Evolutionary conservation across 2,888 invertebrate genomes (phyloP).

Genomic region (Urechis unicinctus): DNA sequence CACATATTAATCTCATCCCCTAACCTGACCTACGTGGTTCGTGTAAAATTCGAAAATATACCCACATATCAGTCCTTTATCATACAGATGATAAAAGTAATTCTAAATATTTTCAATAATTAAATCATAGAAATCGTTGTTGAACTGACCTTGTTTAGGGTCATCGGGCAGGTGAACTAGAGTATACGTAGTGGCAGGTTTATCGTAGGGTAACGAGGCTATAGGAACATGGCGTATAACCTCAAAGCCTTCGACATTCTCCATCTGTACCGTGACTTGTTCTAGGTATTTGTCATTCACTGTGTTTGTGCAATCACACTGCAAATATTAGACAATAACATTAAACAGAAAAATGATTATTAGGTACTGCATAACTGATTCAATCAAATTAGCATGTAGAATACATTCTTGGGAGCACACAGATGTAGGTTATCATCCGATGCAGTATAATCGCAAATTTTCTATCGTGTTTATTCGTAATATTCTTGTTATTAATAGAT

Average conservation of each 20-base stretch:
- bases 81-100: too few relatives aligned
- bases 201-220: conserved; percentile 76
- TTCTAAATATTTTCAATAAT: too few relatives aligned
- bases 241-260: conserved; percentile 71
- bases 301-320: conserved; percentile 95
- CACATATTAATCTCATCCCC: too few relatives aligned
- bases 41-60: not conserved
- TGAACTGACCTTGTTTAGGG: conserved; percentile 61
- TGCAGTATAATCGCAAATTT: too few relatives aligned
- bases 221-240: conserved; percentile 61
- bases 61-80: not conserved
- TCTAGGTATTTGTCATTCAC: conserved; percentile 89
- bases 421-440: too few relatives aligned
- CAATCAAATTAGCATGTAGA: too few relatives aligned
- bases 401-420: too few relatives aligned
- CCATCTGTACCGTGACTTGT: conserved; percentile 81
- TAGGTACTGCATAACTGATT: too few relatives aligned
- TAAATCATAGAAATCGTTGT: too few relatives aligned
- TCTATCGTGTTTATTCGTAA: too few relatives aligned
- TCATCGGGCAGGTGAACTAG: conserved; percentile 78
- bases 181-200: conserved; percentile 77
- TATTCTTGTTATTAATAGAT: too few relatives aligned
- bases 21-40: too few relatives aligned
- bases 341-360: not conserved
- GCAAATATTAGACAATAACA: conserved; percentile 20